Evolutionary conservation across 2,797 vertebrate species (phyloP).

Genomic region (Helarctos malayanus): DNA sequence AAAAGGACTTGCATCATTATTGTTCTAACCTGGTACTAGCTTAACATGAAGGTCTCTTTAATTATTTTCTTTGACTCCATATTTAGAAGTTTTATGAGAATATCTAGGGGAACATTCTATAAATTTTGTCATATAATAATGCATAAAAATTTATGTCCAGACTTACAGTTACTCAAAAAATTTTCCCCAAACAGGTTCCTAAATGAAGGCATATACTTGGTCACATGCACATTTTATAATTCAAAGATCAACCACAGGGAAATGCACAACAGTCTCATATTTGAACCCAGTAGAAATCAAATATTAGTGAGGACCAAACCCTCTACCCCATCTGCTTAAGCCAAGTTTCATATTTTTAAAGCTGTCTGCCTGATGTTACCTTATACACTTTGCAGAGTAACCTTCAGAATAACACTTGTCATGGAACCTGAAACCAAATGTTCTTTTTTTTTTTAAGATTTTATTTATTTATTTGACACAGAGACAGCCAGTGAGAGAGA

Average conservation of each 20-base stretch:
- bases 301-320: neutral
- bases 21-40: neutral
- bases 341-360: neutral
- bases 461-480: too few species aligned
- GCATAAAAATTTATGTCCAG: neutral
- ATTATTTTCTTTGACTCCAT: constrained; percentile 6
- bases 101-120: neutral
- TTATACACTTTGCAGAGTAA: neutral
- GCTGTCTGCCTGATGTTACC: neutral
- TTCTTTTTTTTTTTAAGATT: neutral
- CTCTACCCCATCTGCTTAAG: neutral
- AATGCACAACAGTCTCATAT: neutral
- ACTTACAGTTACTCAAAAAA: constrained; percentile 3
- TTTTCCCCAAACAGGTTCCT: neutral
- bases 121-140: constrained; percentile 18
- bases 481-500: too few species aligned
- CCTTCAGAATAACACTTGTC: neutral
- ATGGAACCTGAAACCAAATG: neutral
- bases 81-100: constrained; percentile 28
- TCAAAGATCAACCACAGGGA: neutral
- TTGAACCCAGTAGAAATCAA: neutral
- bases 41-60: neutral
- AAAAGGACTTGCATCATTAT: neutral
- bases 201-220: constrained; percentile 23
- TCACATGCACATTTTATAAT: neutral